Evolutionary conservation across 2,113 vertebrate genomes (phyloP).

Genomic region (Eurypyga helias): DNA sequence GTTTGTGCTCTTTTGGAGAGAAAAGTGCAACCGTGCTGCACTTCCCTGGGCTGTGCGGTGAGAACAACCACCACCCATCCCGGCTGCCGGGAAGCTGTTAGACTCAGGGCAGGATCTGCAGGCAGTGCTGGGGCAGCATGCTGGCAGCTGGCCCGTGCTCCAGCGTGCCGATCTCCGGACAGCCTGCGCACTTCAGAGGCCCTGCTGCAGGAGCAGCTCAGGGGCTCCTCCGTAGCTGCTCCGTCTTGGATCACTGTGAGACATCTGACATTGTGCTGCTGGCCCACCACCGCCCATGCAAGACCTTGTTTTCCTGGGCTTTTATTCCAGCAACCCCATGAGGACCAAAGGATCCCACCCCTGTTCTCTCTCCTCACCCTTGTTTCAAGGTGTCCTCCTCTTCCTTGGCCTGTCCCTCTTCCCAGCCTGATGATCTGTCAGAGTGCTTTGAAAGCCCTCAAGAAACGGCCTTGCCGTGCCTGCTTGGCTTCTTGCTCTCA

Average conservation of each 20-base stretch:
- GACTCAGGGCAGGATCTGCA: not conserved
- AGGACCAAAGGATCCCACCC: not conserved
- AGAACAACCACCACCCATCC: not conserved
- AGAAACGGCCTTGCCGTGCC: not conserved
- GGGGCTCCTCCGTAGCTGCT: not conserved
- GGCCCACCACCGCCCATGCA: accelerated
- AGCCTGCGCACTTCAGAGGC: not conserved
- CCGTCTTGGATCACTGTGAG: not conserved
- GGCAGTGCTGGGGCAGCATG: not conserved
- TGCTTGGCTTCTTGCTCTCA: not conserved
- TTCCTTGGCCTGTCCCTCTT: not conserved
- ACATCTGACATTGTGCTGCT: not conserved
- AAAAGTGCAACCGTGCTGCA: not conserved
- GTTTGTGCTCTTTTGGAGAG: not conserved
- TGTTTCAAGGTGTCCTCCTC: not conserved
- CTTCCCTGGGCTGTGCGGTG: not conserved
- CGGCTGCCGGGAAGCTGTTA: not conserved
- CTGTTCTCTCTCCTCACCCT: not conserved
- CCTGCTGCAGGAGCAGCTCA: not conserved
- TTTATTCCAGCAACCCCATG: not conserved
- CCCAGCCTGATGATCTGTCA: not conserved
- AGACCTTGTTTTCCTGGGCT: not conserved
- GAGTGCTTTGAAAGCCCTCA: not conserved
- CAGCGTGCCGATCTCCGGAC: not conserved
- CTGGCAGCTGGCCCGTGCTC: not conserved